Base-by-base conservation (phyloP, 2,888 invertebrate genomes). In the Monoplex corrugatus region DNA sequence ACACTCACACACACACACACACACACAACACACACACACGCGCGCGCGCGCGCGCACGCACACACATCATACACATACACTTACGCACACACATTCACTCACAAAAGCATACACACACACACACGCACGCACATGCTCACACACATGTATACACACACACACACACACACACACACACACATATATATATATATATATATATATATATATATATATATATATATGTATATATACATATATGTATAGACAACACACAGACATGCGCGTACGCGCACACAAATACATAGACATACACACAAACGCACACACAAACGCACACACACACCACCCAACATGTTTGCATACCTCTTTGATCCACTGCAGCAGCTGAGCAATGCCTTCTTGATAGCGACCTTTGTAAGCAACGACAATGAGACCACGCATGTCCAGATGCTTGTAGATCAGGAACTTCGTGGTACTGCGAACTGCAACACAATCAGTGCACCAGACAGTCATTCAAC, bases 271-370 rank as follows among this genome's bases (percentile, higher is more conserved):
- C 68, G n/a, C 16, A 68, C 16, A 68, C 68, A 68, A 5, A 68
- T 5, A 68, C 68, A 68, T n/a, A 68, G 19, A 68, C 68, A 68
- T 3, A 68, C 68, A 68, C 16, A 68, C 68, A 68, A 5, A 68
- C 68, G n/a, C 50, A 50, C 10, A 50, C 50, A 50, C 10, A 50
- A 8, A 50, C 10, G 19, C 10, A 50, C 50, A 50, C 10, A 50
- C 19, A 19, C 23, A 28, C 16, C 68, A 68, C 68, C 19, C 68
- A 68, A 10, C 10, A 5, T 19, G n/a, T 16, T 16, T 10, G 3
- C 35, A 87, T 63, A 92, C 92, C 90, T 92, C 87, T 84, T 91
- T 57, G n/a, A 92, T 86, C 92, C 91, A 92, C 82, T 89, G 78
- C 23, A 82, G 43, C 89, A 92, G 88, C 50, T 91, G 89, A 23